Base-by-base conservation (phyloP, 2,113 vertebrate species). In the Typhlomys cinereus region DNA sequence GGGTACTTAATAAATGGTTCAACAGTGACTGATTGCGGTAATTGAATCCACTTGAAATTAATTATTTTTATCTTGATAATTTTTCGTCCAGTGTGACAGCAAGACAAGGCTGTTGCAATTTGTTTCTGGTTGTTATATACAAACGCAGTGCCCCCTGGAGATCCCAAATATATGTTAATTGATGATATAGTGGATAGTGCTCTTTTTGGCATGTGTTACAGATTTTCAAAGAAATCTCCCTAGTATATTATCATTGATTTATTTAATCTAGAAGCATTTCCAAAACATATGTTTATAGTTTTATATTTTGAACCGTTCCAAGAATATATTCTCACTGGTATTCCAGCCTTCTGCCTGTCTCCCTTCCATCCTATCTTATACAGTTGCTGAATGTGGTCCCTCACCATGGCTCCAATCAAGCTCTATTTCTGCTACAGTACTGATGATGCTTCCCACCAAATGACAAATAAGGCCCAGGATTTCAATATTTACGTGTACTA, bases 281-380 rank as follows among this genome's bases (percentile, higher is more conserved):
- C 93, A 96, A 96, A 92, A 57, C 96, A 95, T 92, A 93, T 97
- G 95, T 93, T 96, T 94, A 90, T 95, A 89, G 85, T 97, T 97
- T 96, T 62, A 61, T 75, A 66, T 91, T 85, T 88, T 92, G 85
- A 93, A 62, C 90, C 3, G 34, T 96, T 96, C 93, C 92, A 95
- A 94, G 61, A 94, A 83, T 57, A 52, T 95, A 69, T 93, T 96
- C 62, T 95, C 52, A 75, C 52, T 95, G 36, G 50, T 23, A 41
- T 92, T 92, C 87, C 71, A 91, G 67, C 57, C 91, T 69, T 44
- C 46, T 46, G 76, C 76, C 61, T 59, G 2, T 64, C 66, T 93
- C 87, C 64, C 70, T 27, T 92, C 34, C 69, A 64, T 21, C 44
- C 73, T 50, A 34, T 92, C 70, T n/a, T 59, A 54, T 1, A 41